Evolutionary conservation across 64 coral and sea anemone genomes (phyloP), one percentile per base, ranked within the genome.

Genomic region (Pocillopora verrucosa): DNA sequence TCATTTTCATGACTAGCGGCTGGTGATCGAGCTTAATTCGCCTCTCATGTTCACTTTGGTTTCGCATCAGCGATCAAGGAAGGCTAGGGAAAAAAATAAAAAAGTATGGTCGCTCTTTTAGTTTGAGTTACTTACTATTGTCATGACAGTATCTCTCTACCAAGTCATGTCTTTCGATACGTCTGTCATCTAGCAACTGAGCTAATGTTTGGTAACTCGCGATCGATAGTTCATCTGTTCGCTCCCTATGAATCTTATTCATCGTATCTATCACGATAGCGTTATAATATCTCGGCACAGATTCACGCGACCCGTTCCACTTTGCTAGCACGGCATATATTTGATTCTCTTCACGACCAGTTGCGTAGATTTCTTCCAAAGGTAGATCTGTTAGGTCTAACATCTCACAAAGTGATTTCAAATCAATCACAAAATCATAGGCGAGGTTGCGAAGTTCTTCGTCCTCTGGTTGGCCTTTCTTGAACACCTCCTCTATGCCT

Each of bases 151-250:
- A 87, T 16, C 9, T 59, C 11, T 79, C 68, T 30, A 87, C 60
- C 4, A 92, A 45, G 56, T 92, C 90, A 86, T 5, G 65, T 45
- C 90, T 84, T n/a, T 79, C 65, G 4, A 87, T 22, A n/a, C 38
- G 62, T 56, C 19, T 58, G 36, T 87, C 58, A 35, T 76, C 20
- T 9, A 92, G 76, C 83, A 65, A 75, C 70, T 87, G n/a, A 13
- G 82, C 90, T n/a, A 92, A 24, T 14, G 38, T 58, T 56, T 80
- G 26, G 68, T 86, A 92, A 57, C 16, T 86, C 15, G 90, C 90
- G n/a, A n/a, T n/a, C n/a, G n/a, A n/a, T n/a, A n/a, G n/a, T n/a
- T n/a, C n/a, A n/a, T n/a, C n/a, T n/a, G n/a, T n/a, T n/a, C n/a
- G n/a, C n/a, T n/a, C n/a, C n/a, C n/a, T n/a, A n/a, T n/a, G n/a